phyloP scores from a whole-genome alignment of 2,888 invertebrate species.

The Hypercompe scribonia region DNA sequence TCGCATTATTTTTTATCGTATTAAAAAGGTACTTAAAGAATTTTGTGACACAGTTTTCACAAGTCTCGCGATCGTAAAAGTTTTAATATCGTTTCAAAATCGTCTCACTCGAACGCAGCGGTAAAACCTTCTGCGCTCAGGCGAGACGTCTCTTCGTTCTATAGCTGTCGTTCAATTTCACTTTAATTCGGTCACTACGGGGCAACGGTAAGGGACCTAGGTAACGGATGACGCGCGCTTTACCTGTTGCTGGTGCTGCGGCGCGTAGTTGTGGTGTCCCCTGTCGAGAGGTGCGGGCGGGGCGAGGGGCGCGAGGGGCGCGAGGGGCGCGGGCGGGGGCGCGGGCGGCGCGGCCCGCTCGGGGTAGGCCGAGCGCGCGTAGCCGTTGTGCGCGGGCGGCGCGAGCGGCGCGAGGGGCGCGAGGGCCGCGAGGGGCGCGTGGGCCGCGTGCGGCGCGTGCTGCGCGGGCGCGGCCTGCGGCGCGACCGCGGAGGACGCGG shows the following conservation, averaged over 20 bases:
- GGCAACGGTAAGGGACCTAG: no score
- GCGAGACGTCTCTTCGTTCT: no score
- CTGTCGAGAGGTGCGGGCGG: constrained; percentile 13
- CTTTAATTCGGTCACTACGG: no score
- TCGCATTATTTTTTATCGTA: no score
- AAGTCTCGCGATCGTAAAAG: no score
- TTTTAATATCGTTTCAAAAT: no score
- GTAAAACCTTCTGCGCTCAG: no score
- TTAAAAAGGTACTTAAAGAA: neutral
- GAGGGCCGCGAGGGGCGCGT: constrained; percentile 52
- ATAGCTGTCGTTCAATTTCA: no score
- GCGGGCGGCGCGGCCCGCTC: constrained; percentile 9
- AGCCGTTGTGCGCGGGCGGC: constrained; percentile 7
- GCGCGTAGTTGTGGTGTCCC: constrained; percentile 19
- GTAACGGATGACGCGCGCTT: neutral
- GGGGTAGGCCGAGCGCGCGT: constrained; percentile 16
- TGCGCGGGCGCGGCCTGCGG: constrained; percentile 15
- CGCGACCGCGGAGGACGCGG: constrained; percentile 41
- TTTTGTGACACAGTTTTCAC: neutral
- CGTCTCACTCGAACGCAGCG: no score
- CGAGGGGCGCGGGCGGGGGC: constrained; percentile 27
- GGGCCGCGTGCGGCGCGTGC: constrained; percentile 1
- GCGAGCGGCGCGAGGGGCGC: constrained; percentile 34
- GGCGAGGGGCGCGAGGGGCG: constrained; percentile 55
- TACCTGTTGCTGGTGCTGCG: constrained; percentile 19